Evolutionary conservation across 1,140 invertebrate species (phyloP).

Genomic region (Anastrepha ludens): DNA sequence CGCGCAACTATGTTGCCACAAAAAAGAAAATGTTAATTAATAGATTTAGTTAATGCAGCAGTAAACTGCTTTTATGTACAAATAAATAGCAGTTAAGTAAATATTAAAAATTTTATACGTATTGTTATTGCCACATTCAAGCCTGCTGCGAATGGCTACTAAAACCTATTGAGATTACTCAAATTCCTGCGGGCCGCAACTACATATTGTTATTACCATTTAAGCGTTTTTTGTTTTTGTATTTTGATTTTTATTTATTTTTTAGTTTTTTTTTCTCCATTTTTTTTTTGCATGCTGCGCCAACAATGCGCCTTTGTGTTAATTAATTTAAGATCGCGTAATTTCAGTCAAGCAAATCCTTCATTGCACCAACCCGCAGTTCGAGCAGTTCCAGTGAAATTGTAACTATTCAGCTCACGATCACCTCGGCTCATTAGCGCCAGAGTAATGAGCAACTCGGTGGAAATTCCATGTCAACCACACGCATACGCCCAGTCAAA

Average conservation of each 20-base stretch:
- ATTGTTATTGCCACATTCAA: background rate
- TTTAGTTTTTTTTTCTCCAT: too few relatives aligned
- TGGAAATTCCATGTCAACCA: slow-evolving; percentile 45
- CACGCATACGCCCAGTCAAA: slow-evolving; percentile 26
- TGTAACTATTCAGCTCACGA: slow-evolving; percentile 54
- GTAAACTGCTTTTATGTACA: background rate
- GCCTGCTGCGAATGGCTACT: background rate
- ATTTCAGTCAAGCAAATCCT: background rate
- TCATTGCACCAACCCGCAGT: background rate
- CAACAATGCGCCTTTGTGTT: slow-evolving; percentile 46
- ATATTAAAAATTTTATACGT: background rate
- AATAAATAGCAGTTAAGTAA: background rate
- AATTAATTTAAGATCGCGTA: slow-evolving; percentile 50
- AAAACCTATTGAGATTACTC: slow-evolving; percentile 12
- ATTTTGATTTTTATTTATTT: too few relatives aligned
- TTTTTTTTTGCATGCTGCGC: background rate
- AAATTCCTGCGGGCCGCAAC: background rate
- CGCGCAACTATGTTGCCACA: slow-evolving; percentile 15
- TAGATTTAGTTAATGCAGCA: slow-evolving; percentile 15
- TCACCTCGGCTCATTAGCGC: slow-evolving; percentile 53
- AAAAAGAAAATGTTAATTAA: slow-evolving; percentile 26
- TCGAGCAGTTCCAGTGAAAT: background rate
- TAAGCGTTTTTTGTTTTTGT: too few relatives aligned
- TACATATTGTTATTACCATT: background rate
- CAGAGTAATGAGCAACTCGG: slow-evolving; percentile 39